Evolutionary conservation across 2,888 invertebrate genomes (phyloP).

Genomic region (Dynastes tityus): DNA sequence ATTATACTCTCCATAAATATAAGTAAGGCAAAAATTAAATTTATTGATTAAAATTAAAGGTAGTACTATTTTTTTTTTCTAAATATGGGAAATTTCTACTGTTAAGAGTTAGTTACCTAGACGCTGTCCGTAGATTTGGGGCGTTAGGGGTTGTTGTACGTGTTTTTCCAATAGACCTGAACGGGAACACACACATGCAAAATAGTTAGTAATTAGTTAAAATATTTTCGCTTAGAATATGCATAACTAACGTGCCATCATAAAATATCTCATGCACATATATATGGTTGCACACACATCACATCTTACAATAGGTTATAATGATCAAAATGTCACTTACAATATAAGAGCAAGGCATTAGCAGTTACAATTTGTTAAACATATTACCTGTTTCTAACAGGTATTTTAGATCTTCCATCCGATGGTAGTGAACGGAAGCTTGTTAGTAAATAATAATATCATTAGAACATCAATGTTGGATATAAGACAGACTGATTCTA

Average conservation of each 20-base stretch:
- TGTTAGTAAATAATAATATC: conserved; percentile 56
- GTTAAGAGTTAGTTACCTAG: conserved; percentile 66
- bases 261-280: conserved; percentile 27
- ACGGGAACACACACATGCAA: conserved; percentile 66
- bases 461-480: conserved; percentile 44
- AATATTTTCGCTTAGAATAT: conserved; percentile 59
- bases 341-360: too few species aligned
- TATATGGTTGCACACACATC: neutral
- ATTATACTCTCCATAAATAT: too few species aligned
- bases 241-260: conserved; percentile 29
- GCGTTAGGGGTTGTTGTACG: conserved; percentile 69
- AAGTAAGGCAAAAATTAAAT: too few species aligned
- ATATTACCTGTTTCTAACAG: conserved; percentile 58
- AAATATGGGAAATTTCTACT: conserved; percentile 3
- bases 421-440: conserved; percentile 67
- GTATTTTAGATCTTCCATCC: conserved; percentile 67
- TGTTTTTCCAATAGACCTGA: conserved; percentile 69
- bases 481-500: conserved; percentile 15
- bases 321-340: neutral
- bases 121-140: conserved; percentile 69
- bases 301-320: neutral
- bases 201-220: conserved; percentile 53
- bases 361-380: neutral
- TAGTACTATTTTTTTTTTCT: neutral
- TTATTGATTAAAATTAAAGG: too few species aligned